Evolutionary conservation across 1,140 invertebrate species (phyloP).

Genomic region (Cephus cinctus): DNA sequence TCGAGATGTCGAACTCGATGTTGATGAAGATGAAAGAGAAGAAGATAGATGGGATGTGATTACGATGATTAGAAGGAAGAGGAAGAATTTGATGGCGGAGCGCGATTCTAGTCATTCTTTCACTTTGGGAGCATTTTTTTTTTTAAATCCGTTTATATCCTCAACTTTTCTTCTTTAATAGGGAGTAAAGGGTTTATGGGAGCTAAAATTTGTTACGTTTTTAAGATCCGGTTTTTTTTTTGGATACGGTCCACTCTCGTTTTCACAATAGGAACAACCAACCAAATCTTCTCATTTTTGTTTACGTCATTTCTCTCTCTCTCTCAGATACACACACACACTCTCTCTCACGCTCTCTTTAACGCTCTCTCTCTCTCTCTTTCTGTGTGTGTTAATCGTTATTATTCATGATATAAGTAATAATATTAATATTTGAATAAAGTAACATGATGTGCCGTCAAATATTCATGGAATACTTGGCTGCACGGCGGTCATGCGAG

Average conservation of each 20-base stretch:
- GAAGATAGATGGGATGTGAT: constrained; percentile 18
- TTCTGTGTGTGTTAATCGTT: constrained; percentile 33
- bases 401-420: constrained; percentile 52
- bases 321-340: constrained; percentile 22
- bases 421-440: constrained; percentile 53
- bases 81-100: constrained; percentile 20
- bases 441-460: constrained; percentile 48
- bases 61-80: constrained; percentile 23
- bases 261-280: constrained; percentile 53
- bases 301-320: constrained; percentile 5
- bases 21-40: constrained; percentile 13
- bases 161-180: constrained; percentile 10
- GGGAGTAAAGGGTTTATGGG: not conserved
- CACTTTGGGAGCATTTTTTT: constrained; percentile 29
- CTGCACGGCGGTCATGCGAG: constrained; percentile 50
- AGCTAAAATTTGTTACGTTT: not conserved
- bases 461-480: constrained; percentile 54
- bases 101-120: constrained; percentile 20
- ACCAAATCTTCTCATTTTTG: constrained; percentile 44
- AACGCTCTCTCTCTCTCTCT: not conserved
- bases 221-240: not conserved
- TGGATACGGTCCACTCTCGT: constrained; percentile 31
- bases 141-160: constrained; percentile 6
- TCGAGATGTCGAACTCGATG: too few species aligned
- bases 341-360: not conserved